phyloP scores from a whole-genome alignment of 2,888 invertebrate species.

The Papilio protenor region DNA sequence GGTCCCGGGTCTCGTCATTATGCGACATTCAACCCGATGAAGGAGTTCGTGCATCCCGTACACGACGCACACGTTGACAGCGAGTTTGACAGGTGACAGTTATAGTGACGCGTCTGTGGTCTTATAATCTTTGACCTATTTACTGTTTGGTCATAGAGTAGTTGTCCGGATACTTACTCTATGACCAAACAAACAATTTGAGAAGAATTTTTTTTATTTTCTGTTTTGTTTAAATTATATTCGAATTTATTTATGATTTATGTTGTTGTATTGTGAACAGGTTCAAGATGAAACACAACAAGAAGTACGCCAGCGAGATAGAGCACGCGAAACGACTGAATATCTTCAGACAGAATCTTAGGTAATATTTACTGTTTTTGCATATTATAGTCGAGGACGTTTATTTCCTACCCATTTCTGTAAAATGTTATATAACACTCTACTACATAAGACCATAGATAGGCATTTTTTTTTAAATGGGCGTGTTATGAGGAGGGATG shows the following conservation, averaged over 20 bases:
- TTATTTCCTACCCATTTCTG: no score
- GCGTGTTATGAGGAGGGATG: no score
- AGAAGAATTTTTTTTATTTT: no score
- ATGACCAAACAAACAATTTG: no score
- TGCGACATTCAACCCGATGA: constrained; percentile 96
- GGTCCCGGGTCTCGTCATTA: constrained; percentile 91
- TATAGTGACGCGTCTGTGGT: not conserved
- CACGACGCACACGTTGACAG: constrained; percentile 88
- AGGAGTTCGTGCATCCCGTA: constrained; percentile 91
- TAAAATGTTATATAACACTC: no score
- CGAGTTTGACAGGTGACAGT: constrained; percentile 85
- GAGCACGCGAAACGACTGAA: constrained; percentile 90
- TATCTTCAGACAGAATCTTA: constrained; percentile 93
- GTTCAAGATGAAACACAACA: constrained; percentile 90
- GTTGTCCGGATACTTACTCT: no score
- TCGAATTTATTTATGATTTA: no score
- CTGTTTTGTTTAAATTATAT: no score
- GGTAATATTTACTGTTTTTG: constrained; percentile 62
- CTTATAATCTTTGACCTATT: constrained; percentile 6
- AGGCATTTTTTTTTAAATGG: not conserved
- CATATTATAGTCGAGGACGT: no score
- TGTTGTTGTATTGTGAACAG: constrained; percentile 56
- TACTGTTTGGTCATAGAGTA: not conserved
- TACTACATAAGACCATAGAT: constrained; percentile 40
- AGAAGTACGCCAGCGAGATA: constrained; percentile 84